A percentile compares a stretch with the other conserved stretches of the same genome.
These are phyloP conservation scores for Drosophila yooni DNA, from an alignment of 2,888 invertebrate genomes.

Conservation along the genomic window DNA sequence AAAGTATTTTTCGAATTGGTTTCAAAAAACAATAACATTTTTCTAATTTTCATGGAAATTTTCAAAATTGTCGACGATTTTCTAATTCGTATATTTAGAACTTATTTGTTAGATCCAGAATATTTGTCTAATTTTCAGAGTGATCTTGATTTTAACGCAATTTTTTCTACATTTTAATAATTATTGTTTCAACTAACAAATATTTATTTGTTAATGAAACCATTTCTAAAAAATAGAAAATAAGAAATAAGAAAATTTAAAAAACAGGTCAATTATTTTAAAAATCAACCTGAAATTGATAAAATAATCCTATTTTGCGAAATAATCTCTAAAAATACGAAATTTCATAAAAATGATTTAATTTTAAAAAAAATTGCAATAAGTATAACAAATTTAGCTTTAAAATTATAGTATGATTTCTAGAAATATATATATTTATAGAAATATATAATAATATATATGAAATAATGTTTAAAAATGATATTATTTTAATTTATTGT, in stretches of 20 bases:
- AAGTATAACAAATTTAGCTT: too few relatives aligned
- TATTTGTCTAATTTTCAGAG: not conserved
- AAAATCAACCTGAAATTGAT: not conserved
- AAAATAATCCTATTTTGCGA: not conserved
- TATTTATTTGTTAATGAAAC: too few relatives aligned
- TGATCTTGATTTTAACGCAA: not conserved
- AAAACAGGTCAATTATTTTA: not conserved
- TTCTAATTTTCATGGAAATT: not conserved
- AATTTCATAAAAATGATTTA: not conserved
- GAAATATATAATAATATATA: not conserved
- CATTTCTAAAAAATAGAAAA: too few relatives aligned
- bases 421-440: not conserved
- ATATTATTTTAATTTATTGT: not conserved
- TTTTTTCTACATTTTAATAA: not conserved
- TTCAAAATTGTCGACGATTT: not conserved
- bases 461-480: not conserved
- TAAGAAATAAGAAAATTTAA: not conserved
- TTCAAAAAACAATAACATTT: not conserved
- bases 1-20: not conserved
- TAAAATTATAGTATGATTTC: not conserved
- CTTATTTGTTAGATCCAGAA: not conserved
- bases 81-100: not conserved
- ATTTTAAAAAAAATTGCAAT: not conserved
- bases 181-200: not conserved
- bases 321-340: not conserved